Conservation (phyloP, 1,140 invertebrate genomes). For the Drosophila kikkawai region DNA sequence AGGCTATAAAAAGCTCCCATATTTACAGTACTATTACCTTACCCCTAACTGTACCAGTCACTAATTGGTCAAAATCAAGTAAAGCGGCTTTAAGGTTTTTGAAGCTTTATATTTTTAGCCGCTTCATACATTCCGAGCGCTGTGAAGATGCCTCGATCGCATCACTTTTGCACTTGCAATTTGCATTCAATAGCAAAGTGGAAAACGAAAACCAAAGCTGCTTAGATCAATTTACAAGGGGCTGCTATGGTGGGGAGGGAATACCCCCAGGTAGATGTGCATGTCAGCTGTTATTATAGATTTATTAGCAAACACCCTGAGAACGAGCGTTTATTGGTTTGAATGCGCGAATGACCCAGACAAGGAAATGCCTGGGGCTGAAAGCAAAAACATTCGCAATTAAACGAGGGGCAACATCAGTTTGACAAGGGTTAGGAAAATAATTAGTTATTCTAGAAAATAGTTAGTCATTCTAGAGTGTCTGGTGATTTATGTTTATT, state of each 20-base stretch:
- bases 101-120: constrained; percentile 25
- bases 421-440: neutral
- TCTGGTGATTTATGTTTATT: neutral
- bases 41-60: neutral
- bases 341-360: constrained; percentile 9
- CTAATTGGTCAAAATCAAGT: constrained; percentile 31
- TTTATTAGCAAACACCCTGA: constrained; percentile 22
- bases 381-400: neutral
- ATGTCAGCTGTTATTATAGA: constrained; percentile 38
- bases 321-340: constrained; percentile 22
- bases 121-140: constrained; percentile 3
- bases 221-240: constrained; percentile 70
- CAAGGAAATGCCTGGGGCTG: constrained; percentile 16
- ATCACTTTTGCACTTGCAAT: constrained; percentile 67
- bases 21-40: neutral
- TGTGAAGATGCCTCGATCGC: constrained; percentile 45
- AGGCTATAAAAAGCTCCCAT: too few species aligned
- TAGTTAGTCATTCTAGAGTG: neutral
- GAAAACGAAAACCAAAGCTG: constrained; percentile 52
- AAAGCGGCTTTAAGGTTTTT: constrained; percentile 9
- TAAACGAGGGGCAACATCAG: neutral
- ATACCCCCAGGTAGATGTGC: constrained; percentile 8
- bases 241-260: constrained; percentile 17
- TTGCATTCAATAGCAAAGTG: constrained; percentile 65
- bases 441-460: neutral